Evolutionary conservation across 2,888 invertebrate species (phyloP).

Genomic region (Ochlodes sylvanus): DNA sequence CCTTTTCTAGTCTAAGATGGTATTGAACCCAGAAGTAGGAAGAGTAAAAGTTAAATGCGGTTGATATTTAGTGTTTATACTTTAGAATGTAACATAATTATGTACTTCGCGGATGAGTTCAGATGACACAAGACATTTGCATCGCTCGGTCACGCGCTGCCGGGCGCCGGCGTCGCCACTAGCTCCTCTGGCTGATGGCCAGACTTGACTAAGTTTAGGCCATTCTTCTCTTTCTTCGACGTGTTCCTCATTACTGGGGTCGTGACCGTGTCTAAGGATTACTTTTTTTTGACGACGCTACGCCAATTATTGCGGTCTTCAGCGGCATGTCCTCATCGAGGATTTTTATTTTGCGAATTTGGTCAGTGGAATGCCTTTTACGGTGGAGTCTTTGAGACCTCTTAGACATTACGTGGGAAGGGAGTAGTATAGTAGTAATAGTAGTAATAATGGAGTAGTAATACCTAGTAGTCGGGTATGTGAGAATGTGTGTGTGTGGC

Average conservation of each 20-base stretch:
- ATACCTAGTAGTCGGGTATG: too few species aligned
- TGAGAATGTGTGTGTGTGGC: too few species aligned
- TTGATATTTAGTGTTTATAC: background rate
- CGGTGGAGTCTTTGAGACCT: too few species aligned
- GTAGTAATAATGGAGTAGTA: too few species aligned
- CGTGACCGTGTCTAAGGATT: background rate
- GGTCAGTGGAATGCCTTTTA: too few species aligned
- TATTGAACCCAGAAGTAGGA: background rate
- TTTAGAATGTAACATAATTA: conserved; percentile 2
- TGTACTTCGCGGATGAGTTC: conserved; percentile 11
- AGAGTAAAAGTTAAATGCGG: background rate
- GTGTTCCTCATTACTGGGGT: conserved; percentile 1
- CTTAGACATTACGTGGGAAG: too few species aligned
- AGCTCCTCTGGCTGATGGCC: conserved; percentile 38
- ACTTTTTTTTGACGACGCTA: background rate
- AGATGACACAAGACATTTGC: conserved; percentile 27
- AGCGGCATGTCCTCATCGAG: background rate
- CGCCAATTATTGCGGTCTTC: background rate
- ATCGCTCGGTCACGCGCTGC: conserved; percentile 21
- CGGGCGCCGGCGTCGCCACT: conserved; percentile 37
- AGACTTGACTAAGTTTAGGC: conserved; percentile 2
- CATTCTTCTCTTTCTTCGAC: background rate
- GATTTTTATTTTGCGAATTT: background rate
- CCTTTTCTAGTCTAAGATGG: too few species aligned
- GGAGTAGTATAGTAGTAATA: too few species aligned